Evolutionary conservation across 1,140 invertebrate genomes (phyloP).

Genomic region (Triops longicaudatus): DNA sequence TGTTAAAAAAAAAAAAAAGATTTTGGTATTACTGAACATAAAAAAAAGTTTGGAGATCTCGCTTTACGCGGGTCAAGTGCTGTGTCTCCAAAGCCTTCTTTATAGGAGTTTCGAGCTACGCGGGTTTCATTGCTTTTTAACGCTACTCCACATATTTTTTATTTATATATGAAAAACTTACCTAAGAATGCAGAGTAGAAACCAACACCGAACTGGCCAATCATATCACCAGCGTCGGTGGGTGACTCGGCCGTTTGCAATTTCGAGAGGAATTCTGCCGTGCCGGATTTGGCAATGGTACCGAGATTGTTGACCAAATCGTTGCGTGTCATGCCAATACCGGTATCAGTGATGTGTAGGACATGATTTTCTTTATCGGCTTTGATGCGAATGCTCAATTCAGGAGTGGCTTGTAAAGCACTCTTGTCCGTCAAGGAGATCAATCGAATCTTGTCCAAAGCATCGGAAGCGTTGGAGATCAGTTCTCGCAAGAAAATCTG

Average conservation of each 20-base stretch:
- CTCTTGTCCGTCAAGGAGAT: conserved; percentile 78
- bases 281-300: conserved; percentile 98
- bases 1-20: too few relatives aligned
- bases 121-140: too few relatives aligned
- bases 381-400: conserved; percentile 88
- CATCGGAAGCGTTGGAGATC: conserved; percentile 95
- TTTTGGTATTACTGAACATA: too few relatives aligned
- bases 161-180: conserved; percentile 35
- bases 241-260: conserved; percentile 62
- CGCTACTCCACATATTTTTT: too few relatives aligned
- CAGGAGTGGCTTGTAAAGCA: conserved; percentile 65
- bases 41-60: too few relatives aligned
- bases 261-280: conserved; percentile 93
- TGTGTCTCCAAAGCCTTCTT: not conserved
- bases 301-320: conserved; percentile 95
- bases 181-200: conserved; percentile 94
- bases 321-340: conserved; percentile 94
- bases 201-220: conserved; percentile 93
- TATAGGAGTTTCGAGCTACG: not conserved
- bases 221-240: conserved; percentile 73
- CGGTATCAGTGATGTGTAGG: conserved; percentile 91
- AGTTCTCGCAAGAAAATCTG: conserved; percentile 93
- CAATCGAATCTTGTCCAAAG: conserved; percentile 88
- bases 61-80: not conserved
- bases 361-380: conserved; percentile 92